phyloP scores from a whole-genome alignment of 2,113 vertebrate species.

The Piprites chloris region DNA sequence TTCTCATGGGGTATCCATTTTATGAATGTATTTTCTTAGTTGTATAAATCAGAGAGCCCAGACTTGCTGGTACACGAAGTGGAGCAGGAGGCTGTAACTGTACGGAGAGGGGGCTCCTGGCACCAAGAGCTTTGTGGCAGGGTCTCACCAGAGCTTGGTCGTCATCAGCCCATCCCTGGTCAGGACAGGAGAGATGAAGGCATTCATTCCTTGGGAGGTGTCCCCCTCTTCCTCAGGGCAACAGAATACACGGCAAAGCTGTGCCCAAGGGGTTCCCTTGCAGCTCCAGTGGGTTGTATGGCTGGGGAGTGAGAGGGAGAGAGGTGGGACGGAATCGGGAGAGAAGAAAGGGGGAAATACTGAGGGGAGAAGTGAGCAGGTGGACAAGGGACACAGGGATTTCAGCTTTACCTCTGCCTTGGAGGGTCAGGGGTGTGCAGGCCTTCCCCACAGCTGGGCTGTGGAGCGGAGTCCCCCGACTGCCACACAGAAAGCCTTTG shows the following conservation, averaged over 20 bases:
- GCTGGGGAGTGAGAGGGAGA: neutral
- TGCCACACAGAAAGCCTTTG: neutral
- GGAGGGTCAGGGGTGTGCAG: accelerated
- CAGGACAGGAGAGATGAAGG: neutral
- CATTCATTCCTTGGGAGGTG: neutral
- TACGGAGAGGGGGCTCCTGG: neutral
- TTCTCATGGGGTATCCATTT: neutral
- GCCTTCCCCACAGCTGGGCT: neutral
- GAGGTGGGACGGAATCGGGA: neutral
- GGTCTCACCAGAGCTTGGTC: neutral
- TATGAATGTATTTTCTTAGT: conserved; percentile 31
- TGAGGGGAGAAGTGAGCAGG: neutral
- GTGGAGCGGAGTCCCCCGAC: accelerated
- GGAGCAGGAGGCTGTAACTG: neutral
- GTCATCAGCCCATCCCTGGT: neutral
- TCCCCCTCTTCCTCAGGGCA: neutral
- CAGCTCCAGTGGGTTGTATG: neutral
- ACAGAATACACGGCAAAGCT: neutral
- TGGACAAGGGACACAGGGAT: neutral
- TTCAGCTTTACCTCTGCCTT: neutral
- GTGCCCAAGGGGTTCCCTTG: neutral
- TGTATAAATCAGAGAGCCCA: conserved; percentile 16
- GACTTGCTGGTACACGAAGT: neutral
- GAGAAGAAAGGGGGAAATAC: neutral
- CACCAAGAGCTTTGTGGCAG: neutral